Evolutionary conservation across 2,888 invertebrate genomes (phyloP).

Genomic region (Pristionchus fissidentatus): DNA sequence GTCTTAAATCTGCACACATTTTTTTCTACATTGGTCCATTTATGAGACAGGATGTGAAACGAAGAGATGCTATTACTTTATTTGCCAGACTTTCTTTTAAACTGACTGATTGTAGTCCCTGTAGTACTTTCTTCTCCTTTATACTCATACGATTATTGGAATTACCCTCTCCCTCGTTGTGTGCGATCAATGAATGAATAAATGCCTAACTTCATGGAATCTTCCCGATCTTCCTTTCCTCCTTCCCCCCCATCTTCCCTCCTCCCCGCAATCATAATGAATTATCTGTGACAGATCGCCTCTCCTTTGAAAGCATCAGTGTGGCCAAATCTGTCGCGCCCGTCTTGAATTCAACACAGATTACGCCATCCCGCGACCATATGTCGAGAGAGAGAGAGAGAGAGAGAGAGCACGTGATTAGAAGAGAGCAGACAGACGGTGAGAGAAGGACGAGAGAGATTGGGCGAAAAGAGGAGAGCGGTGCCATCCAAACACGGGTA

Average conservation of each 20-base stretch:
- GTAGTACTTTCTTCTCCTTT: too few relatives aligned
- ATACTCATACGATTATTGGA: too few relatives aligned
- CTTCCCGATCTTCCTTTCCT: too few relatives aligned
- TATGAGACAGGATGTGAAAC: too few relatives aligned
- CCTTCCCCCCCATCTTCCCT: background rate
- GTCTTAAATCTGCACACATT: too few relatives aligned
- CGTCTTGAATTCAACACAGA: constrained; percentile 33
- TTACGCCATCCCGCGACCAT: constrained; percentile 38
- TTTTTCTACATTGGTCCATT: too few relatives aligned
- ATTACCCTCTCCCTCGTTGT: too few relatives aligned
- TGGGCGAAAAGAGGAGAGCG: background rate
- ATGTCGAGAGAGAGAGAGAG: background rate
- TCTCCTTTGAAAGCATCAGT: constrained; percentile 18
- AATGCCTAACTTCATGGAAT: too few relatives aligned
- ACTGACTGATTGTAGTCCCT: too few relatives aligned
- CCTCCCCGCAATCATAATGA: background rate
- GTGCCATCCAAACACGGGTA: background rate
- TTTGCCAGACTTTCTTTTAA: too few relatives aligned
- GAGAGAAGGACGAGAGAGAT: background rate
- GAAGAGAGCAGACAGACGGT: background rate
- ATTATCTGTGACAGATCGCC: background rate
- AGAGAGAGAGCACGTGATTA: background rate
- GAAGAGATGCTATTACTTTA: too few relatives aligned
- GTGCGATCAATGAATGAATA: too few relatives aligned
- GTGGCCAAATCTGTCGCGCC: constrained; percentile 25